Evolutionary conservation across 2,797 vertebrate genomes (phyloP), one percentile per base, ranked within the genome.

Genomic region (Discoglossus pictus): DNA sequence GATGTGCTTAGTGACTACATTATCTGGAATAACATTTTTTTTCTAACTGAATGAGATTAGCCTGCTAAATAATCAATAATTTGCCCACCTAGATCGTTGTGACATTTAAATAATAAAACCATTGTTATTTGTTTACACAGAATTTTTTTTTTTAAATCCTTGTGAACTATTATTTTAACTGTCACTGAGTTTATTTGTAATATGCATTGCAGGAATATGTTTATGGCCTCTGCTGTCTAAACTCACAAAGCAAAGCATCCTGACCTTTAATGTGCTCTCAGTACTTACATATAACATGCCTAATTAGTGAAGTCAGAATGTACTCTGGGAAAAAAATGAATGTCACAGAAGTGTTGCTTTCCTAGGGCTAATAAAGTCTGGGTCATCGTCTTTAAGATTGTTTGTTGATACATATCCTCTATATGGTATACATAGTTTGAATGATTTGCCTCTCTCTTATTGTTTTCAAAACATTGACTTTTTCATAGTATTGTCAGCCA

Each of bases 401-500:
- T 75, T 78, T 65, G 75, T 75, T 16, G 75, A 71, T 75, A 44
- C 74, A 68, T 82, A 83, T 74, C 36, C 35, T 68, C 25, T 67
- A 61, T 63, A 73, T 73, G 65, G 8, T 63, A 78, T 60, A 74
- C 75, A 58, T 58, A 74, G 72, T 72, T 71, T 25, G 42, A 73
- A 56, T 65, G 31, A 44, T 70, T 62, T 67, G 39, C 80, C 80
- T 76, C 74, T 64, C 74, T 68, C 76, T 76, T 73, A 86, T 85
- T 88, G 86, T 89, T 87, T 88, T 84, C 79, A 75, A 80, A 84
- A 83, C 79, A 84, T 79, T 83, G 79, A 82, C 80, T 85, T 80
- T 84, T 71, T 61, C 51, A 44, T 84, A 83, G 88, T 79, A 80
- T 87, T 88, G 88, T 89, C 85, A 86, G 74, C 83, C 83, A 87